Evolutionary conservation across 1,140 invertebrate genomes (phyloP).

Genomic region (Drosophila nigrodunni): DNA sequence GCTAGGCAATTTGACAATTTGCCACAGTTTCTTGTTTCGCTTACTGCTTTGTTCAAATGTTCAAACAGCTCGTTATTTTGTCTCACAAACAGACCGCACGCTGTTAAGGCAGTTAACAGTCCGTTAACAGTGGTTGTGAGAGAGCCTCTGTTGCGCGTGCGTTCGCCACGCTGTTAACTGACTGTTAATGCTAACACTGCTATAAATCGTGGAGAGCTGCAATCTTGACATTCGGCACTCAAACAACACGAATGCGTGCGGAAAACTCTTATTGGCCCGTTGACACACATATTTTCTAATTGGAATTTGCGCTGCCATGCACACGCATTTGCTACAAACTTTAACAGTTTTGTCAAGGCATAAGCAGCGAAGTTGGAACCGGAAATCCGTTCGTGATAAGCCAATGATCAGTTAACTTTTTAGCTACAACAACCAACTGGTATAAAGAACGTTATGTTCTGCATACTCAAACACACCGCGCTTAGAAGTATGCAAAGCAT

Average conservation of each 20-base stretch:
- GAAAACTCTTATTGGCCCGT: slow-evolving; percentile 63
- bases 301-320: slow-evolving; percentile 66
- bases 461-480: slow-evolving; percentile 2
- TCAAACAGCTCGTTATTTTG: slow-evolving; percentile 35
- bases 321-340: slow-evolving; percentile 27
- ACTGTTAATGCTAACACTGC: slow-evolving; percentile 1
- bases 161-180: slow-evolving; percentile 19
- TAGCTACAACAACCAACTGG: too few species aligned
- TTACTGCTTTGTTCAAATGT: slow-evolving; percentile 55
- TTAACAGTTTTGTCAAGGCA: not conserved
- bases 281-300: slow-evolving; percentile 77
- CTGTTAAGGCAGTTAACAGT: slow-evolving; percentile 39
- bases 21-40: slow-evolving; percentile 40
- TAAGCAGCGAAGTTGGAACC: too few species aligned
- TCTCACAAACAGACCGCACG: not conserved
- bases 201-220: slow-evolving; percentile 15
- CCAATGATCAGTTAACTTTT: too few species aligned
- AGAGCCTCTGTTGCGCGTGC: slow-evolving; percentile 39
- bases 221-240: slow-evolving; percentile 14
- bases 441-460: too few species aligned
- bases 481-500: slow-evolving; percentile 36
- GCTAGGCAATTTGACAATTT: slow-evolving; percentile 70
- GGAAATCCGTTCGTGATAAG: too few species aligned
- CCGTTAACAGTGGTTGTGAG: slow-evolving; percentile 27
- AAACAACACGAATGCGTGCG: slow-evolving; percentile 2